Evolutionary conservation across 2,888 invertebrate genomes (phyloP).

Genomic region (Baccha elongata): DNA sequence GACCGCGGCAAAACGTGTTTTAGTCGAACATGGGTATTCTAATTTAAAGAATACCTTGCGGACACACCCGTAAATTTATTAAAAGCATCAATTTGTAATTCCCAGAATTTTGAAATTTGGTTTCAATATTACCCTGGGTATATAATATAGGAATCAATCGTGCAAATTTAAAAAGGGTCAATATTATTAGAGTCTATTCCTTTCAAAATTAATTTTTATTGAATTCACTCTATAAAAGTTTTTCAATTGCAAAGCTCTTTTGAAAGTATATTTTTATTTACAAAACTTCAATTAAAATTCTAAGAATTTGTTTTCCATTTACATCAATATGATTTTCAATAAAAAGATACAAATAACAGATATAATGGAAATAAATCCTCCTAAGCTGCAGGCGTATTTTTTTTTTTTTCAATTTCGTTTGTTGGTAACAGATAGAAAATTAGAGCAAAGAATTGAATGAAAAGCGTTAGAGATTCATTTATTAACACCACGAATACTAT

Average conservation of each 20-base stretch:
- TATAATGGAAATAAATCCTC: constrained; percentile 60
- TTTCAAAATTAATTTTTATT: no score
- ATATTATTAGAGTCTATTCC: no score
- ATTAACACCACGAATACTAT: constrained; percentile 46
- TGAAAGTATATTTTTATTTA: constrained; percentile 1
- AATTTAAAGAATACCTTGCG: no score
- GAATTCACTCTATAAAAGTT: neutral
- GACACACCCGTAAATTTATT: no score
- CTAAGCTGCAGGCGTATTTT: constrained; percentile 8
- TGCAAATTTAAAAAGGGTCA: no score
- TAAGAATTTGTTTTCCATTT: constrained; percentile 43
- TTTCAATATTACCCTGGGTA: no score
- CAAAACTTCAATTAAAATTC: constrained; percentile 44
- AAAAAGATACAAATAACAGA: constrained; percentile 21
- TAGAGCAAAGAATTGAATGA: constrained; percentile 15
- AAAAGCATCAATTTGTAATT: no score
- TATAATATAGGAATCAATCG: no score
- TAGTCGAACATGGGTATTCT: no score
- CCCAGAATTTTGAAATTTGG: no score
- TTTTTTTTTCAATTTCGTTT: constrained; percentile 1
- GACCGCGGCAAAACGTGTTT: no score
- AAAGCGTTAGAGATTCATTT: constrained; percentile 56
- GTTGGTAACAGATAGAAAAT: constrained; percentile 9
- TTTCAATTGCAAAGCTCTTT: neutral
- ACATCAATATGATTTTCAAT: constrained; percentile 52